Base-by-base conservation (phyloP, 2,888 invertebrate genomes). In the Gonocerus acuteangulatus region DNA sequence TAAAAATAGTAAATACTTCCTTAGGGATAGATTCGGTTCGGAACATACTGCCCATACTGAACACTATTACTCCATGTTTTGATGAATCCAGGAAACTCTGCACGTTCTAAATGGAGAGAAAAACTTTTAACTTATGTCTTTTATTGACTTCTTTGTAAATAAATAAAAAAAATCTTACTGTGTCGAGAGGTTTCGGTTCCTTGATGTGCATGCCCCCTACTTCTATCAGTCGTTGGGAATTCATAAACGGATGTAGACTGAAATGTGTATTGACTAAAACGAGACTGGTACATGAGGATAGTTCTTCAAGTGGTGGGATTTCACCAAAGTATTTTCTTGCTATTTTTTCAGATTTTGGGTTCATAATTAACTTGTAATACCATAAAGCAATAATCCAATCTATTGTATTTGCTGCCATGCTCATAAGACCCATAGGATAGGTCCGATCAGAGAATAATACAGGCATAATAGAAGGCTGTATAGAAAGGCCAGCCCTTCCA, bases 121-220 rank as follows among this genome's bases (percentile, higher is more conserved):
- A 32, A 32, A 32, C 32, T 11, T 32, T 11, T 32, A 9, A 9
- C 32, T 9, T 32, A 9, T 32, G 32, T 11, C 32, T 32, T 32
- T 9, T 27, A 27, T 9, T 27, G 27, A 4, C 4, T 4, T 4
- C 9, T 27, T 27, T 27, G 27, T 27, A 27, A 27, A 27, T 27
- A 6, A 27, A 27, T 6, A 27, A 27, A 27, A 27, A 27, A 27
- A 27, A 9, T 21, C 62, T 67, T 66, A 70, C 71, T 64, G 68
- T 11, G 2, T 68, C 66, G 27, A 70, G 54, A 23, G 66, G 66
- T 32, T 66, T 57, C 1, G 65, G 70, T 34, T 73, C 71, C 62
- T 72, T 71, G 18, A 80, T 71, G 71, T 80, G 78, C 59, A 80
- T 72, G 21, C 80, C 80, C 27, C 78, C 79, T 3, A 80, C 74